A percentile compares a stretch with the other conserved stretches of the same genome.
These are phyloP conservation scores for Epinephelus lanceolatus DNA, from an alignment of 2,113 vertebrate species.

Conservation along the genomic window DNA sequence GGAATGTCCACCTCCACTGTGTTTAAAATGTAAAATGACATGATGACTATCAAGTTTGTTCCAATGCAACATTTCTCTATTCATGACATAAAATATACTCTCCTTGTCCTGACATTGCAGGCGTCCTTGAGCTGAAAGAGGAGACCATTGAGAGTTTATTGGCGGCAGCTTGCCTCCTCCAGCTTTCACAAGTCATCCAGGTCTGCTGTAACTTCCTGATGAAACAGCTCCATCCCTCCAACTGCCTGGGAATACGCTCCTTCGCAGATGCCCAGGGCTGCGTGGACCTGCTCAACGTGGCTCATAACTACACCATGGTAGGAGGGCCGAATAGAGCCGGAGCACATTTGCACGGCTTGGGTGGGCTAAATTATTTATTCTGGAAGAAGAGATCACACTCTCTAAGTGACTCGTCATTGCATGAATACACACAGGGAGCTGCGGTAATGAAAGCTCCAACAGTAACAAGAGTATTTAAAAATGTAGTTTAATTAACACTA, in stretches of 20 bases:
- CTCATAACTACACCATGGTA: conserved; percentile 98
- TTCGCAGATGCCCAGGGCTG: conserved; percentile 98
- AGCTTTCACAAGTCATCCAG: conserved; percentile 96
- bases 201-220: conserved; percentile 97
- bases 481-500: conserved; percentile 17
- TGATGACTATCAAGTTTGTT: neutral
- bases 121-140: conserved; percentile 94
- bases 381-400: conserved; percentile 19
- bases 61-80: conserved; percentile 2
- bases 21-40: neutral
- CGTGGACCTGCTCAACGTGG: conserved; percentile 92
- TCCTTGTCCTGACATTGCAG: conserved; percentile 78
- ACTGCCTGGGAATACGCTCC: conserved; percentile 96
- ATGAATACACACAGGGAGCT: neutral
- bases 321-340: conserved; percentile 75
- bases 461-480: conserved; percentile 7
- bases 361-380: conserved; percentile 56
- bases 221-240: conserved; percentile 98
- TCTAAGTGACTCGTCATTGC: conserved; percentile 10
- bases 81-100: conserved; percentile 18
- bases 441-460: conserved; percentile 5
- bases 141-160: conserved; percentile 96
- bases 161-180: conserved; percentile 95
- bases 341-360: conserved; percentile 13
- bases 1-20: neutral